Evolutionary conservation across 2,888 invertebrate species (phyloP).

Genomic region (Latheticus oryzae): DNA sequence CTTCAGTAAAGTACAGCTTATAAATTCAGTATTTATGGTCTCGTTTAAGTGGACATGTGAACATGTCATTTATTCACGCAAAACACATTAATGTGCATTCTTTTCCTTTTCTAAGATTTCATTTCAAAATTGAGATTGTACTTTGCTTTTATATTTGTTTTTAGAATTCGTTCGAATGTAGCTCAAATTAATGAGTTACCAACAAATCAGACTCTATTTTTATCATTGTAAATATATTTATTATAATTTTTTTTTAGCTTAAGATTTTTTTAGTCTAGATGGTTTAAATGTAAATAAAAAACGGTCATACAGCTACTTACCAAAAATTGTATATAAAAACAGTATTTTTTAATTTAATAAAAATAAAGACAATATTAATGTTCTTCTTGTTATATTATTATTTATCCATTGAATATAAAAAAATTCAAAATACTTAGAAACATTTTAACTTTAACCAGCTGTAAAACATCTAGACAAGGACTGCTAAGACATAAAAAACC

Average conservation of each 20-base stretch:
- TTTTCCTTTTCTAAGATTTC: conserved; percentile 9
- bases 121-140: neutral
- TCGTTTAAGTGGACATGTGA: conserved; percentile 34
- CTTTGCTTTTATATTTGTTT: neutral
- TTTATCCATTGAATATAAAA: too few species aligned
- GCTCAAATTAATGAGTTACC: conserved; percentile 19
- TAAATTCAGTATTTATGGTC: conserved; percentile 42
- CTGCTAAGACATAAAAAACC: conserved; percentile 27
- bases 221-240: conserved; percentile 32
- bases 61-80: conserved; percentile 22
- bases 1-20: conserved; percentile 58
- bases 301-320: conserved; percentile 31
- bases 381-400: conserved; percentile 1
- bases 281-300: conserved; percentile 21
- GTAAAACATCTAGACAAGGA: conserved; percentile 21
- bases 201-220: conserved; percentile 1
- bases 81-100: conserved; percentile 1
- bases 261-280: conserved; percentile 4
- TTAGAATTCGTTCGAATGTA: conserved; percentile 11
- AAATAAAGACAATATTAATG: conserved; percentile 17
- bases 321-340: conserved; percentile 32
- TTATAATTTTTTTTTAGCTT: conserved; percentile 28
- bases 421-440: too few species aligned
- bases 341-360: conserved; percentile 34
- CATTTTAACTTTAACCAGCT: conserved; percentile 10